Conservation (phyloP, 2,888 invertebrate genomes). For the Heliconius sara region DNA sequence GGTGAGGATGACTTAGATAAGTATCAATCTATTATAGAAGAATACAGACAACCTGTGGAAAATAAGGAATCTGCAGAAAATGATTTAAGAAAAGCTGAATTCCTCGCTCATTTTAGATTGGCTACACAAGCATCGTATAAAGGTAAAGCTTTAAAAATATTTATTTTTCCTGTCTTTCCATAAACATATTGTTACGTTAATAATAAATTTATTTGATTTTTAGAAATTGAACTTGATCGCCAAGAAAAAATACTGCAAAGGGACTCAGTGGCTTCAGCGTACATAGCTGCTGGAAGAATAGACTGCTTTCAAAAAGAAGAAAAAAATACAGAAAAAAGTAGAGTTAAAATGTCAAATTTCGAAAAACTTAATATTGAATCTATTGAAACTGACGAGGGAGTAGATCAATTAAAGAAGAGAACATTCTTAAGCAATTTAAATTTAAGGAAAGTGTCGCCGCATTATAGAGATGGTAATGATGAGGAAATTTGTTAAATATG, state of each 20-base stretch:
- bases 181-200: not conserved
- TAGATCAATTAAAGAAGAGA: constrained; percentile 76
- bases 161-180: not conserved
- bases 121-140: constrained; percentile 85
- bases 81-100: constrained; percentile 80
- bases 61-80: constrained; percentile 61
- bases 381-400: constrained; percentile 50
- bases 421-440: constrained; percentile 85
- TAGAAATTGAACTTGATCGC: constrained; percentile 84
- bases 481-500: not conserved
- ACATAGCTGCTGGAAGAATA: constrained; percentile 68
- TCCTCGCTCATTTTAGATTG: constrained; percentile 85
- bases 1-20: constrained; percentile 79
- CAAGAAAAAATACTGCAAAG: constrained; percentile 82
- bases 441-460: constrained; percentile 80
- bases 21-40: constrained; percentile 82
- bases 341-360: constrained; percentile 2
- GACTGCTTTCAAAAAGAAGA: constrained; percentile 65
- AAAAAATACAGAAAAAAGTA: constrained; percentile 49
- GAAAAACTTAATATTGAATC: constrained; percentile 26
- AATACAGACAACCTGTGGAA: constrained; percentile 52
- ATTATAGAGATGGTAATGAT: constrained; percentile 84
- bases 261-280: constrained; percentile 82
- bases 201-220: constrained; percentile 26
- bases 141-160: constrained; percentile 71